Evolutionary conservation across 2,113 vertebrate species (phyloP), one percentile per base, ranked within the genome.

Genomic region (Heterotis niloticus): DNA sequence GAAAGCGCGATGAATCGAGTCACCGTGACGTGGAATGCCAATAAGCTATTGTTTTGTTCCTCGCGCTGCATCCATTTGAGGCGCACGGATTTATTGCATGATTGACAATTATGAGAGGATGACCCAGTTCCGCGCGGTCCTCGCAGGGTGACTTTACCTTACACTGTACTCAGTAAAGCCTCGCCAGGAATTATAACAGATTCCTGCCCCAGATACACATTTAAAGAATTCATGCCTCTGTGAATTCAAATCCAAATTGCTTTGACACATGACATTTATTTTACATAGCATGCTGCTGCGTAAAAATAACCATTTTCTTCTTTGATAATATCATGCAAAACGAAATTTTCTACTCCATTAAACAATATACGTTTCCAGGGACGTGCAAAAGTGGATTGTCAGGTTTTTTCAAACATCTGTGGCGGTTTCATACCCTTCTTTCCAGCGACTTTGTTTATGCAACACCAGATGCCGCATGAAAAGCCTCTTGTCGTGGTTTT

Each of bases 61-160:
- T 90, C 90, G 91, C 91, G 91, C 92, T 84, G 90, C 89, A 93
- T 94, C 93, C 91, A 93, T 94, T 93, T 93, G 90, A 89, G 90
- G 89, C 90, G 91, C 90, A 90, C 89, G 92, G 92, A 94, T 94
- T 94, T 94, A 93, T 94, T 94, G 92, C 92, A 93, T 94, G 93
- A 94, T 94, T 94, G 93, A 94, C 93, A 94, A 94, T 94, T 94
- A 94, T 93, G 92, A 93, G 93, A 93, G 90, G 93, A 90, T 93
- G 93, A 94, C 93, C 92, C 93, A 92, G 89, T 94, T 94, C 91
- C 94, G 93, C 93, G 92, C 91, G 90, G 88, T 93, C 91, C 92
- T 93, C 89, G 92, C 91, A 87, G 86, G 87, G 91, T 83, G 89
- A 86, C 89, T 90, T 89, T 88, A 88, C 87, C 88, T 86, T 89